Evolutionary conservation across 2,888 invertebrate species (phyloP).

Genomic region (Pollenia amentaria): DNA sequence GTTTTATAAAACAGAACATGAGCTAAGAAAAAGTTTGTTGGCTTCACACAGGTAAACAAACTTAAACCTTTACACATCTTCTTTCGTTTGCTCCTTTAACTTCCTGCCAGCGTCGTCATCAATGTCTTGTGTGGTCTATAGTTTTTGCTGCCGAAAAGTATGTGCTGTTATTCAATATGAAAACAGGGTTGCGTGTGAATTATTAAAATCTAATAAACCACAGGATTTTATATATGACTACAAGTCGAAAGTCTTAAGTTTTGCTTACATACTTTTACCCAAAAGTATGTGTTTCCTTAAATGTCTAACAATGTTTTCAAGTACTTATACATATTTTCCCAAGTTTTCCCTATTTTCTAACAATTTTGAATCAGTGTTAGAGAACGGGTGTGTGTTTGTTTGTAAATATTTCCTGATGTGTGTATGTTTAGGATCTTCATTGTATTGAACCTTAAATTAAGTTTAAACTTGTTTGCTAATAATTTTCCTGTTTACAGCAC

Average conservation of each 20-base stretch:
- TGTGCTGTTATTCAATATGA: conserved; percentile 57
- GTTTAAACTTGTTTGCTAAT: conserved; percentile 81
- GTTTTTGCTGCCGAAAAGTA: neutral
- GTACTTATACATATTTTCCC: conserved; percentile 19
- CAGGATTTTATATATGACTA: conserved; percentile 81
- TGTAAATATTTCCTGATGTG: neutral
- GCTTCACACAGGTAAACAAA: conserved; percentile 42
- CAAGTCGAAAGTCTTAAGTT: neutral
- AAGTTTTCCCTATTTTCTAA: conserved; percentile 35
- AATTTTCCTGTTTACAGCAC: conserved; percentile 68
- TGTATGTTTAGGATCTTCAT: conserved; percentile 63
- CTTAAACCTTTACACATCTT: neutral
- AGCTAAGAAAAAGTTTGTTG: conserved; percentile 50
- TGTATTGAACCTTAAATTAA: conserved; percentile 84
- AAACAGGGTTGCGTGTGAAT: conserved; percentile 80
- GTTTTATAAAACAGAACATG: conserved; percentile 33
- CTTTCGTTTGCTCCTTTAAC: neutral
- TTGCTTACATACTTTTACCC: too few relatives aligned
- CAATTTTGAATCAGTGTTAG: neutral
- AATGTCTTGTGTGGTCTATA: conserved; percentile 48
- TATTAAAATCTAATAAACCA: conserved; percentile 84
- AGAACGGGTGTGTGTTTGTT: neutral
- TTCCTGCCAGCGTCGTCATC: conserved; percentile 47
- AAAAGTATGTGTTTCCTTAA: neutral
- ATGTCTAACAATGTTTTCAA: conserved; percentile 4